Base-by-base conservation (phyloP, 2,888 invertebrate species). In the Scaptomyza caliginosa region DNA sequence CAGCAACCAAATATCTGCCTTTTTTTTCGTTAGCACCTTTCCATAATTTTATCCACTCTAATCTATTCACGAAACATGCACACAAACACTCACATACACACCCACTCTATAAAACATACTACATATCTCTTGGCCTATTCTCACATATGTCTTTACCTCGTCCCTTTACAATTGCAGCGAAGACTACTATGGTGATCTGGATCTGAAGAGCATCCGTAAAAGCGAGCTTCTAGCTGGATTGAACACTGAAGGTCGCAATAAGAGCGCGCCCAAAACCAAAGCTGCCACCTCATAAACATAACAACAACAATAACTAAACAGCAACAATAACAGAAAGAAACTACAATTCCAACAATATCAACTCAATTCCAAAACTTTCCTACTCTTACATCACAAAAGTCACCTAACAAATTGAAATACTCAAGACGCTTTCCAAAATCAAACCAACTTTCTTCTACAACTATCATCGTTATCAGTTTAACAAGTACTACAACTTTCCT, bases 181-280 rank as follows among this genome's bases (percentile, higher is more conserved):
- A 94, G 97, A 97, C 95, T 97, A 97, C 94, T 97, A 97, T 91
- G 97, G 97, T 85, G 97, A 97, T 92, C 93, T 97, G 95, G 97
- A 97, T 93, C 93, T 97, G 94, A 97, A 97, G 95, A 94, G 95
- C 93, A 96, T 97, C 94, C 95, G 96, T 93, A 97, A 97, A 94
- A 96, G 96, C 93, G 97, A 97, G 92, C 94, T 97, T 88, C 94
- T 96, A 91, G 94, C 96, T 89, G 97, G 97, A 88, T 93, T 96
- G 89, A 89, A 90, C 81, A 84, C 78, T 80, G 90, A 89, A 86
- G 88, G 86, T 86, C 90, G 90, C 88, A 88, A 60, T 73, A 90
- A 89, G 89, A 87, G 92, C 93, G 88, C 94, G 93, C 90, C 92
- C 89, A 92, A 91, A 90, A 92, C 90, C 90, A 88, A 90, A 88